These are phyloP conservation scores for Crossoptilon crossoptilon DNA, from an alignment of 2,797 vertebrate species.

Conservation along the genomic window DNA sequence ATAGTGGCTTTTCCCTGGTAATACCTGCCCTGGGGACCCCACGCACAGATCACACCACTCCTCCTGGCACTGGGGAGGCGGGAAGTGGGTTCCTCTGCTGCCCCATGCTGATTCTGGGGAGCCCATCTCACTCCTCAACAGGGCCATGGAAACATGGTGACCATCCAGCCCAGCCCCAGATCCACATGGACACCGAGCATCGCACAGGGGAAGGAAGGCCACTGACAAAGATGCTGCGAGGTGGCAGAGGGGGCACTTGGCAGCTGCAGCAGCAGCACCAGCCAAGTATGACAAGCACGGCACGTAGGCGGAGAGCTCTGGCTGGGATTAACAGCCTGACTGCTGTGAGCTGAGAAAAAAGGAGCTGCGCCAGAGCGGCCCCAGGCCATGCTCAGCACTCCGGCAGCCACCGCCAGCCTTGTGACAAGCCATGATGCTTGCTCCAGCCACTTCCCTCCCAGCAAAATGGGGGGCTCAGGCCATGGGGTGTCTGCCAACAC, in stretches of 20 bases:
- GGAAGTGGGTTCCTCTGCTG: neutral
- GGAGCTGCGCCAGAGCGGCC: neutral
- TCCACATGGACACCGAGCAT: neutral
- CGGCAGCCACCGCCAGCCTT: neutral
- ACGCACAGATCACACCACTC: neutral
- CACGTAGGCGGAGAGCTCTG: neutral
- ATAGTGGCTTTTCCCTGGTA: accelerated
- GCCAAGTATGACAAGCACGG: neutral
- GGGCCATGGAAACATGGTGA: accelerated
- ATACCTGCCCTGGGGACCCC: neutral
- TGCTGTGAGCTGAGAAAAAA: neutral
- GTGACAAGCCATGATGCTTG: accelerated
- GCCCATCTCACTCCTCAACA: accelerated
- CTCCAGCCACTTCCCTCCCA: neutral
- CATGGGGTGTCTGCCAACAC: neutral
- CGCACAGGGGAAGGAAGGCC: accelerated
- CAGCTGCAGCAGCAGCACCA: accelerated
- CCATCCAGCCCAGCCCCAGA: neutral
- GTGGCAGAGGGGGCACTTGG: neutral
- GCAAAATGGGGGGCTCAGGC: neutral
- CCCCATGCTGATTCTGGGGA: accelerated
- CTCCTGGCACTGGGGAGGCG: neutral
- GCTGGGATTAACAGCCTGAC: neutral
- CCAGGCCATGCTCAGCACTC: accelerated
- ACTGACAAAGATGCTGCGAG: neutral